Base-by-base conservation (phyloP, 2,797 vertebrate species). In the Lepilemur septentrionalis region DNA sequence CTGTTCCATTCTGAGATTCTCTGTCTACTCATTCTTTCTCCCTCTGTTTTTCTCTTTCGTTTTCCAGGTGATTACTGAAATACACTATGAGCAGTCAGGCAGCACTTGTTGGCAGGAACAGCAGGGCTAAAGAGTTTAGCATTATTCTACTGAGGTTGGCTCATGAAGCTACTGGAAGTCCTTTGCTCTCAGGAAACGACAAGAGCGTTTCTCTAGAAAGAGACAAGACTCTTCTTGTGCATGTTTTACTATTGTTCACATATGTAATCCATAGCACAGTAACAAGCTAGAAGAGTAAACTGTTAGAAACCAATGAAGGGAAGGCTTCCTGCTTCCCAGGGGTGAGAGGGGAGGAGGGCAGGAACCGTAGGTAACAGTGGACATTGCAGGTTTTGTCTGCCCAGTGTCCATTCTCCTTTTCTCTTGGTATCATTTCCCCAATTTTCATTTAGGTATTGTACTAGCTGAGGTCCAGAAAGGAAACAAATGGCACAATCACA, bases 51-150 rank as follows among this genome's bases (percentile, higher is more conserved):
- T 30, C 38, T 89, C 46, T 84, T 84, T n/a, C 59, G 17, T n/a
- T 87, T 96, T 73, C 43, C 20, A 32, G 5, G 20, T 86, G 59
- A 73, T 85, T 43, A 9, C 7, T 92, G 91, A 81, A 81, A 67
- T 6, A 15, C 4, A 3, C 91, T 30, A 0, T 17, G 25, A 70
- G 59, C 65, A 79, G 2, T 70, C 30, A 10, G 35, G n/a, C 4
- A 23, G 59, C 28, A 12, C 61, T 72, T 83, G 23, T 75, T 69
- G 25, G 30, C 57, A 83, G 69, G 18, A 94, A 72, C 0, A 17
- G 43, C 25, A 38, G 52, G 50, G 52, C 79, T 79, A 12, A 72
- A 48, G 22, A 63, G n/a, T 15, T 91, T 18, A 48, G 57, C 8
- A 15, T 73, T 48, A 76, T 75, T 61, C 59, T 70, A 50, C 32